phyloP scores from a whole-genome alignment of 2,113 vertebrate genomes.

The Butorides virescens region DNA sequence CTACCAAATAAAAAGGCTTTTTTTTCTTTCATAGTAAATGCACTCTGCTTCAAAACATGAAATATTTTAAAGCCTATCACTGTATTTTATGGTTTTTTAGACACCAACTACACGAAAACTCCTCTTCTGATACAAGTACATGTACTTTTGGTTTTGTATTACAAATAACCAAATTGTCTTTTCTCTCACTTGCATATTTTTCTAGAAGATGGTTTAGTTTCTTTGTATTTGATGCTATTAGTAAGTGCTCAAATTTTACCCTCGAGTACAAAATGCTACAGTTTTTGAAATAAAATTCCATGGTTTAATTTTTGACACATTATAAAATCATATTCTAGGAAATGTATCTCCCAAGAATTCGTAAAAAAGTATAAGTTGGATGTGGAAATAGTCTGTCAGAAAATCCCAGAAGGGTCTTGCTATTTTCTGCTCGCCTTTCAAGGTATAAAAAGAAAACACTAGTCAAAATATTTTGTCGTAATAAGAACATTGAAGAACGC shows the following conservation, averaged over 20 bases:
- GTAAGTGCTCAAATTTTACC: neutral
- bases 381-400: neutral
- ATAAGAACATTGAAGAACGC: neutral
- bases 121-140: neutral
- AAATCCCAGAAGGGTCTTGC: neutral
- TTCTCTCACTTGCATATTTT: neutral
- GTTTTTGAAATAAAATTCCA: neutral
- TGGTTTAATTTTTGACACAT: neutral
- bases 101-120: fast-evolving
- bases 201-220: neutral
- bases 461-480: neutral
- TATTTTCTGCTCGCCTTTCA: neutral
- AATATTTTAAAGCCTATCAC: neutral
- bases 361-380: neutral
- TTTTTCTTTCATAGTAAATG: neutral
- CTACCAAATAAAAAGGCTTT: neutral
- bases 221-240: neutral
- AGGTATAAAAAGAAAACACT: neutral
- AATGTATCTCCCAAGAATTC: neutral
- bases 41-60: neutral
- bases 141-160: neutral
- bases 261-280: neutral
- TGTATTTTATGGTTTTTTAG: neutral
- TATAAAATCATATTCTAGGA: neutral
- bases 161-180: neutral